phyloP scores from a whole-genome alignment of 2,888 invertebrate genomes.

The Orchesella flavescens region DNA sequence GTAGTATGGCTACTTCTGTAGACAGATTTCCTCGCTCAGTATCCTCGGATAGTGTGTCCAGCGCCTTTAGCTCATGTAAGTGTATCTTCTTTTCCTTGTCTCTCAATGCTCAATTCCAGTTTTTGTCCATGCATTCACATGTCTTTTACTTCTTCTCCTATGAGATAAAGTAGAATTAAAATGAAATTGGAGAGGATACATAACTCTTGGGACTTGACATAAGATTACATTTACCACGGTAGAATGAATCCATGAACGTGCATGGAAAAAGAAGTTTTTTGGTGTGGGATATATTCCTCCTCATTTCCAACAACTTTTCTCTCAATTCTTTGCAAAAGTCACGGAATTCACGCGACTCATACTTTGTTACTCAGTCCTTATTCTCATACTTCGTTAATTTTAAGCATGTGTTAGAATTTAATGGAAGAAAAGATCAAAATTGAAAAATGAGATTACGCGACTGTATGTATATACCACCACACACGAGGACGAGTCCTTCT shows the following conservation, averaged over 20 bases:
- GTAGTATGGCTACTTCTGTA: slow-evolving; percentile 59
- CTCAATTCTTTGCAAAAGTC: background rate
- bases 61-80: slow-evolving; percentile 74
- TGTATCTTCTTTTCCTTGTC: slow-evolving; percentile 37
- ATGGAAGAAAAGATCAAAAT: slow-evolving; percentile 32
- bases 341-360: too few relatives aligned
- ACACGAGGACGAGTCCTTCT: slow-evolving; percentile 9
- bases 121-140: slow-evolving; percentile 28
- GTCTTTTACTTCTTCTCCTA: slow-evolving; percentile 34
- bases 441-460: slow-evolving; percentile 45
- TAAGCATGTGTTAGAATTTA: slow-evolving; percentile 46
- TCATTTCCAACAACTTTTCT: slow-evolving; percentile 19
- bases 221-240: slow-evolving; percentile 55
- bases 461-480: background rate
- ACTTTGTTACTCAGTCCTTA: background rate
- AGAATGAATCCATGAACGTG: slow-evolving; percentile 36
- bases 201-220: slow-evolving; percentile 61
- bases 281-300: background rate
- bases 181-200: slow-evolving; percentile 57
- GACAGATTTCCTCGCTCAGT: slow-evolving; percentile 73
- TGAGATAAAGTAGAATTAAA: slow-evolving; percentile 38
- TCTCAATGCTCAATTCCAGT: slow-evolving; percentile 3
- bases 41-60: slow-evolving; percentile 74
- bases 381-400: slow-evolving; percentile 39
- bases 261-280: background rate